Base-by-base conservation (phyloP, 2,888 invertebrate species). In the Hoplodrina ambigua region DNA sequence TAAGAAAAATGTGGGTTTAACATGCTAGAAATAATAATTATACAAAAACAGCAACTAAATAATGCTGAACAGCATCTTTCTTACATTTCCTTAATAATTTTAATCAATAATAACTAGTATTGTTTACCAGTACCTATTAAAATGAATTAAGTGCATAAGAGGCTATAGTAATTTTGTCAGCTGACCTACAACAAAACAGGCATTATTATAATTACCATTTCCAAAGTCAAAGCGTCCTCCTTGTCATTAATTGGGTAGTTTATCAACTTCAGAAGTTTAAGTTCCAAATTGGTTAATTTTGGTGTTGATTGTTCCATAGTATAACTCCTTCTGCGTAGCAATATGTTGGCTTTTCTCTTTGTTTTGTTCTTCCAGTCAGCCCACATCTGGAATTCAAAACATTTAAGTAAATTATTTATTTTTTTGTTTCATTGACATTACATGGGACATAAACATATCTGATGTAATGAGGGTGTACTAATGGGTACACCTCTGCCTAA, bases 281-380 rank as follows among this genome's bases (percentile, higher is more conserved):
- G 61, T 80, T 90, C 90, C 54, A 89, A 78, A 49, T 79, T 76
- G 1, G 82, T 82, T 13, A 82, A 37, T 60, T 73, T 59, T 2
- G 82, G 76, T 54, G 68, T 46, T 33, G 80, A 58, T n/a, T 76
- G 77, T 25, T 55, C 68, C 7, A 61, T 37, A 7, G n/a, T 58
- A 33, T 79, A 76, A 50, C 72, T 79, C 59, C 85, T 88, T 57
- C 85, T 87, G 37, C 79, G 80, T 8, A 87, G 58, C 25, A 89
- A 50, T 68, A 89, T 86, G 52, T 89, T 87, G 7, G 90, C 90
- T 86, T 90, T 90, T 62, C 86, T 88, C 70, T 88, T 88, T 7
- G 90, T 87, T 75, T 89, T 90, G 19, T 85, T 88, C 69, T 90
- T 90, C 90, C 90, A 90, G 58, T 90, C 90, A 7, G 90, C 85